Evolutionary conservation across 1,140 invertebrate species (phyloP), one percentile per base, ranked within the genome.

Genomic region (Hyposmocoma kahamanoa): DNA sequence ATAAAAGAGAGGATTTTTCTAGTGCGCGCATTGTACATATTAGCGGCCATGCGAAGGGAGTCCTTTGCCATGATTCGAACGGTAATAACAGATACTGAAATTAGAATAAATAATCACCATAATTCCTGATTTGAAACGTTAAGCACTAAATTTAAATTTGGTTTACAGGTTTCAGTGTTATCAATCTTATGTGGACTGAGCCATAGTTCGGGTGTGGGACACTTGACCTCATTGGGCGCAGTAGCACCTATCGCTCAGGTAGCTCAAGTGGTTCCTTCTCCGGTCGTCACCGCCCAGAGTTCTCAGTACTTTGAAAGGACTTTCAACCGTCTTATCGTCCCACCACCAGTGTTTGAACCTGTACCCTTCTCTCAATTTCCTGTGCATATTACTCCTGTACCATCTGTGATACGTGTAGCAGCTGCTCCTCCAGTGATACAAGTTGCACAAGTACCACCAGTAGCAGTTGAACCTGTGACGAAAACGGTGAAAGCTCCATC

Each of bases 281-380:
- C 89, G 0, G 84, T 91, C 1, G 88, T 91, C 0, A 89, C 90
- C 0, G 88, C 90, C 8, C 84, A 87, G 15, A 91, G 90, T 51
- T 91, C 89, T 21, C 90, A 91, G 69, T 89, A 90, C 26, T 80
- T 91, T 44, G 85, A 90, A n/a, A 87, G 90, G 41, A 91, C 89
- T 41, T 91, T 90, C 67, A 91, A 91, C 56, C 88, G 88, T 13
- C 68, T 88, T 30, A 77, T 87, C 2, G 72, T 72, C 45, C 66
- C 66, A 6, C 67, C 64, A 4, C 53, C 59, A 15, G 53, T 52
- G 13, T 8, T 64, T n/a, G 47, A 62, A 47, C 78, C 84, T 3
- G 45, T 79, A 3, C n/a, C n/a, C n/a, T 15, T 36, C 32, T 6
- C 28, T 10, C 10, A n/a, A n/a, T 13, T n/a, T n/a, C 34, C 34